phyloP scores from a whole-genome alignment of 1,140 invertebrate species.

The Schlechtendalia chinensis region DNA sequence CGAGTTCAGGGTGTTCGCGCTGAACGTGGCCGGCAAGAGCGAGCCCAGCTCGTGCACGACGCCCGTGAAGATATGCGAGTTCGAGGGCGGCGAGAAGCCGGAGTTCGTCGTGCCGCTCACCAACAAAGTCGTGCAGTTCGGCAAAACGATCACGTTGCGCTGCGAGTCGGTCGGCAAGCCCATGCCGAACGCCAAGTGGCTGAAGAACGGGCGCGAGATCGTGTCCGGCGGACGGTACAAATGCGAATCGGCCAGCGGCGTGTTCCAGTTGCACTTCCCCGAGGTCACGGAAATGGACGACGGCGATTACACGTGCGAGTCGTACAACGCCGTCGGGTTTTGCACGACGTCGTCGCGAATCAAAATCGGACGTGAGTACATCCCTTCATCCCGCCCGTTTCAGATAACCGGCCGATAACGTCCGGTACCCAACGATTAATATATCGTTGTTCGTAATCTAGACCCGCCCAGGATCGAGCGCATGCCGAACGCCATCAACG shows the following conservation, averaged over 20 bases:
- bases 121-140: conserved; percentile 78
- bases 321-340: conserved; percentile 86
- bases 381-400: no score
- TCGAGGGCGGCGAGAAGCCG: conserved; percentile 84
- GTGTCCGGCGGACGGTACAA: conserved; percentile 69
- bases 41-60: conserved; percentile 82
- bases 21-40: conserved; percentile 78
- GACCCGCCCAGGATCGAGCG: conserved; percentile 91
- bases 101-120: conserved; percentile 84
- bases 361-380: conserved; percentile 78
- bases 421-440: no score
- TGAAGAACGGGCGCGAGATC: conserved; percentile 86
- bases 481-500: conserved; percentile 82
- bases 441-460: conserved; percentile 54
- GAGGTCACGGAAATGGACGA: conserved; percentile 91
- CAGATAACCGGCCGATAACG: no score
- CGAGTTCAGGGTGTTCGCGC: conserved; percentile 87
- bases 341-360: conserved; percentile 81
- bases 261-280: conserved; percentile 81
- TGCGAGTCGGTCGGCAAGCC: conserved; percentile 90
- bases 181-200: conserved; percentile 83
- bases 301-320: conserved; percentile 95
- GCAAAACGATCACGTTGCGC: conserved; percentile 75
- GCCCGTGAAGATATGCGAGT: conserved; percentile 84
- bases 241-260: conserved; percentile 72